Evolutionary conservation across 64 coral and sea anemone species (phyloP).

Genomic region (Stichodactyla helianthus): DNA sequence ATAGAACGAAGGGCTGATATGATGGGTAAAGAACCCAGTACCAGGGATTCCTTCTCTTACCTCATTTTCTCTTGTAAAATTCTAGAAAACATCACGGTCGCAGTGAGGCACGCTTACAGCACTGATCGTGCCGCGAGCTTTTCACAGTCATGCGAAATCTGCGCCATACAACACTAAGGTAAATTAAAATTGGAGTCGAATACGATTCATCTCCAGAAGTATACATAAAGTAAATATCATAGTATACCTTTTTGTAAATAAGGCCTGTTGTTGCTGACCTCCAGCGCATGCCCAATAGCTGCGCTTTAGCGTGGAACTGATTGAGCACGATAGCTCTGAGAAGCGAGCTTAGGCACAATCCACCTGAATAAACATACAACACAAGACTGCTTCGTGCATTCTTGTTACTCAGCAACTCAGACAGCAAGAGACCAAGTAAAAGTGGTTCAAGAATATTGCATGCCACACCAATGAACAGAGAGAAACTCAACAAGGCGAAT

Average conservation of each 20-base stretch:
- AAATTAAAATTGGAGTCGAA: neutral
- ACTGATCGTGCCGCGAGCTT: too few relatives aligned
- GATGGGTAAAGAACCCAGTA: too few relatives aligned
- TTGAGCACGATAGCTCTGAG: constrained; percentile 59
- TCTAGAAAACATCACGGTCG: neutral
- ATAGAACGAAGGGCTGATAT: too few relatives aligned
- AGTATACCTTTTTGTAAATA: constrained; percentile 77
- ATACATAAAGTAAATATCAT: neutral
- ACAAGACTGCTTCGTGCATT: constrained; percentile 9
- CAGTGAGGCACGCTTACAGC: neutral
- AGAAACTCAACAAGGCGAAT: constrained; percentile 49
- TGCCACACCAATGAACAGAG: constrained; percentile 77
- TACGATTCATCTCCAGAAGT: neutral
- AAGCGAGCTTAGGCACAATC: constrained; percentile 51
- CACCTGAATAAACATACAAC: constrained; percentile 57
- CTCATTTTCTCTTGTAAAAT: too few relatives aligned
- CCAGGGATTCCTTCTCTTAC: too few relatives aligned
- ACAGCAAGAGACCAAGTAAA: constrained; percentile 66
- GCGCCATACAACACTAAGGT: too few relatives aligned
- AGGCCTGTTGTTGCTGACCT: constrained; percentile 62
- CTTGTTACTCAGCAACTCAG: constrained; percentile 31
- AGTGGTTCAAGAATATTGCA: constrained; percentile 82
- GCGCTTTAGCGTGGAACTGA: constrained; percentile 73
- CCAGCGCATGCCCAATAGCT: constrained; percentile 89
- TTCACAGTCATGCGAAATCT: too few relatives aligned